Percentiles rank a stretch among this genome's conserved stretches.
Evolutionary conservation across 2,888 invertebrate species (phyloP).

Genomic region (Syritta pipiens): DNA sequence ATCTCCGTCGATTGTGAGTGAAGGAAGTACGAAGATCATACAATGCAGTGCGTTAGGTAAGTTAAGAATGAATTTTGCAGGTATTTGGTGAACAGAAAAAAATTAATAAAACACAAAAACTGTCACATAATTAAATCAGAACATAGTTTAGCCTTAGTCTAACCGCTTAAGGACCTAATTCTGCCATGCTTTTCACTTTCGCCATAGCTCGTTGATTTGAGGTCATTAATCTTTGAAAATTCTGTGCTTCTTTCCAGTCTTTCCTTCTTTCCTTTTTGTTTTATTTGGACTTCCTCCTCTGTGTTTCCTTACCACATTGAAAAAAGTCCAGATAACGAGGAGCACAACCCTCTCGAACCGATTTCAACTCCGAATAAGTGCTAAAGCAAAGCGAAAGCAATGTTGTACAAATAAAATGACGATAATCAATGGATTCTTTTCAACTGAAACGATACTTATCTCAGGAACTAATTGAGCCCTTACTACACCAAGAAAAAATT

Average conservation of each 20-base stretch:
- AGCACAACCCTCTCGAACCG: not conserved
- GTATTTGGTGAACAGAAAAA: too few species aligned
- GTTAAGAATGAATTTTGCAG: constrained; percentile 74
- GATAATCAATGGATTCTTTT: constrained; percentile 33
- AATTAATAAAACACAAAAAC: too few species aligned
- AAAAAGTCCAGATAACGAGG: not conserved
- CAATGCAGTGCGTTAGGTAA: constrained; percentile 95
- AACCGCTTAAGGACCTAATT: too few species aligned
- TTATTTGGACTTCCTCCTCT: constrained; percentile 65
- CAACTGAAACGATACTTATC: constrained; percentile 10
- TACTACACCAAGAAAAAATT: not conserved
- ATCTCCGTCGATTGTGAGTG: constrained; percentile 91
- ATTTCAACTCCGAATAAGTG: constrained; percentile 4
- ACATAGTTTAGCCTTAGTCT: too few species aligned
- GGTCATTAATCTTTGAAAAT: too few species aligned
- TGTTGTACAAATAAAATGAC: constrained; percentile 7
- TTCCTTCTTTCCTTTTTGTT: constrained; percentile 13
- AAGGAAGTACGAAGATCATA: constrained; percentile 93
- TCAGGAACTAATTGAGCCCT: constrained; percentile 11
- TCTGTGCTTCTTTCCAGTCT: too few species aligned
- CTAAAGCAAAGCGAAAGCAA: not conserved
- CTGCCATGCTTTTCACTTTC: too few species aligned
- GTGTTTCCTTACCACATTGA: not conserved
- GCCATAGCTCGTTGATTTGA: too few species aligned
- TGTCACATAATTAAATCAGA: too few species aligned